Base-by-base conservation (phyloP, 2,797 vertebrate species). In the Phrynocephalus guinanensis region DNA sequence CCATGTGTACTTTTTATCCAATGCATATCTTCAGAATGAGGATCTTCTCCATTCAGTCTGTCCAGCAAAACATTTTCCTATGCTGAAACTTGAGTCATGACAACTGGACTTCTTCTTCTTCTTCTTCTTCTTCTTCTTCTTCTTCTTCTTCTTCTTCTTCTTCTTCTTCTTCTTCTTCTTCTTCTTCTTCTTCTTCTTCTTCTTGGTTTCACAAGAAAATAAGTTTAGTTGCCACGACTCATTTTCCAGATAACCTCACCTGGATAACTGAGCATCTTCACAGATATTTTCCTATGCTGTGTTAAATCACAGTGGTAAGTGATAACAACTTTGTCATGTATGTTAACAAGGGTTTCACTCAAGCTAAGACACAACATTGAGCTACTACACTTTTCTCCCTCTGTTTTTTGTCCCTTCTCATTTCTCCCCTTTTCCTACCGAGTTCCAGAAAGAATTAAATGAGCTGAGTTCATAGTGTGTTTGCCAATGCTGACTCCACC, bases 1-100 rank as follows among this genome's bases (percentile, higher is more conserved):
- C 92, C 91, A 87, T 92, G 91, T 90, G 87, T 60, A 83, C 52
- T 97, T 95, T 95, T 95, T 95, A 92, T 92, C 83, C 90, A 95
- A 91, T 95, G 93, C 93, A 93, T 93, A 92, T 96, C 94, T 93
- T 92, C 86, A 87, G 95, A 95, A 92, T 95, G 33, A 33, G 33
- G 0, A 87, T 79, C 83, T 95, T 80, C 84, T 95, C 90, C 87
- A 86, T 88, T 79, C 91, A 82, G 83, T 95, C 88, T 86, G 85
- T 84, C 73, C 91, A 77, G 1, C 30, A 90, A 91, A 92, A 93
- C 85, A 28, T 33, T 33, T 33, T 33, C 33, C 33, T 33, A 33
- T 33, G 33, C 33, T 33, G 33, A 1, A 33, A 33, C 33, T 33
- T 33, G 33, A 33, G 33, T 33, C 33, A 33, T 33, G 33, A 1